Evolutionary conservation across 2,888 invertebrate species (phyloP).

Genomic region (Deilephila elpenor): DNA sequence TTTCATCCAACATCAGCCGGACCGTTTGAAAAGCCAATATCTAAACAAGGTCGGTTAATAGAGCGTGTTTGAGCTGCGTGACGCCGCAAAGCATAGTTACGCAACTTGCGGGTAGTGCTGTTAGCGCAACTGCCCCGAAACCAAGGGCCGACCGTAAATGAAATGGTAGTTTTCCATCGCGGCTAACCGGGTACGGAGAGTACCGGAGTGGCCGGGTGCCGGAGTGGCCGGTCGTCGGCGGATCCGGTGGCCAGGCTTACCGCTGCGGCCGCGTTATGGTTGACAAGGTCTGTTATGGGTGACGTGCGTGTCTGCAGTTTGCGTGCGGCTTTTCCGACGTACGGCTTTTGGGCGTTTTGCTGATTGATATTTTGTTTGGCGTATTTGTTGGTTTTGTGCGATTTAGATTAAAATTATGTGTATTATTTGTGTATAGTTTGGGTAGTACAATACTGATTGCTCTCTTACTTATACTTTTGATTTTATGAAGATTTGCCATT

Average conservation of each 20-base stretch:
- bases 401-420: background rate
- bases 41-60: slow-evolving; percentile 54
- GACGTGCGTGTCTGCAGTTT: slow-evolving; percentile 68
- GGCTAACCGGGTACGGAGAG: slow-evolving; percentile 54
- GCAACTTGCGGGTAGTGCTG: slow-evolving; percentile 74
- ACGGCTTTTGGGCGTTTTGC: slow-evolving; percentile 30
- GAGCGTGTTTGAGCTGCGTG: slow-evolving; percentile 60
- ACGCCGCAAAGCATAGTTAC: slow-evolving; percentile 76
- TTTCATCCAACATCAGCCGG: slow-evolving; percentile 7
- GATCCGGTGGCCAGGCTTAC: slow-evolving; percentile 61
- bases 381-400: background rate
- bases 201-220: slow-evolving; percentile 54
- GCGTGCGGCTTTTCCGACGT: slow-evolving; percentile 49
- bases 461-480: no score
- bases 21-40: slow-evolving; percentile 49
- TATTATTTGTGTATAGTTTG: background rate
- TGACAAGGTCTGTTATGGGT: slow-evolving; percentile 80
- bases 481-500: no score
- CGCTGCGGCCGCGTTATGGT: slow-evolving; percentile 79
- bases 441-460: no score
- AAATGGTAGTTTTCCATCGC: slow-evolving; percentile 82
- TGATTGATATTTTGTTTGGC: background rate
- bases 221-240: slow-evolving; percentile 53
- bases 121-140: slow-evolving; percentile 76
- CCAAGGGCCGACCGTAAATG: slow-evolving; percentile 81